Evolutionary conservation across 1,140 invertebrate genomes (phyloP).

Genomic region (Chrysomallon squamiferum): DNA sequence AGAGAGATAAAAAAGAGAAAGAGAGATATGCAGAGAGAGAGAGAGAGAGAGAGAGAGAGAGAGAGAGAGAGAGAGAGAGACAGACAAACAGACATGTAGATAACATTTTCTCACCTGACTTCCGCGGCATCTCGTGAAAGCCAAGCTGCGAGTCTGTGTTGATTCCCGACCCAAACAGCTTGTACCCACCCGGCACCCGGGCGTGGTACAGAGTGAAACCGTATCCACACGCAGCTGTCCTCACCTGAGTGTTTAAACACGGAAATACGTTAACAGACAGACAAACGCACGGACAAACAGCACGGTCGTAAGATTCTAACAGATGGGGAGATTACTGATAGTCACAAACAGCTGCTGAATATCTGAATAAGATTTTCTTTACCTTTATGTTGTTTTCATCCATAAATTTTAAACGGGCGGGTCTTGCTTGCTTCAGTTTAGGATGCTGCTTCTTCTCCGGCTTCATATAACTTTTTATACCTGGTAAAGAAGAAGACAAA

Average conservation of each 20-base stretch:
- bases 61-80: neutral
- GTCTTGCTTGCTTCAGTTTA: slow-evolving; percentile 30
- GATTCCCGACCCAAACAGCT: slow-evolving; percentile 86
- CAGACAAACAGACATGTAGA: neutral
- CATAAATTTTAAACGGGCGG: slow-evolving; percentile 42
- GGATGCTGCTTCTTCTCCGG: slow-evolving; percentile 33
- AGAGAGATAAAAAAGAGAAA: too few species aligned
- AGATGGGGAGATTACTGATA: too few species aligned
- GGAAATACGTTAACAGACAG: neutral
- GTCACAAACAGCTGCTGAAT: too few species aligned
- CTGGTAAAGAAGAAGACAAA: slow-evolving; percentile 19
- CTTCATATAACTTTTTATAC: slow-evolving; percentile 41
- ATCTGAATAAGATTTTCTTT: neutral
- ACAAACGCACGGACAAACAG: too few species aligned
- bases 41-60: neutral
- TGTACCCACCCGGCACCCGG: slow-evolving; percentile 64
- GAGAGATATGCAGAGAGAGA: neutral
- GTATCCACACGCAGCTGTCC: slow-evolving; percentile 83
- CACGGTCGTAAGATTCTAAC: too few species aligned
- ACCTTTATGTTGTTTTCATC: slow-evolving; percentile 44
- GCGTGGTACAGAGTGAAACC: slow-evolving; percentile 88
- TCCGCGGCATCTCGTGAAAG: slow-evolving; percentile 57
- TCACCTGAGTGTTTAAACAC: slow-evolving; percentile 65
- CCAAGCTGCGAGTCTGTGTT: slow-evolving; percentile 94
- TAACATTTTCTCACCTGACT: slow-evolving; percentile 40